phyloP scores from a whole-genome alignment of 1,140 invertebrate species.

The Nasonia giraulti region DNA sequence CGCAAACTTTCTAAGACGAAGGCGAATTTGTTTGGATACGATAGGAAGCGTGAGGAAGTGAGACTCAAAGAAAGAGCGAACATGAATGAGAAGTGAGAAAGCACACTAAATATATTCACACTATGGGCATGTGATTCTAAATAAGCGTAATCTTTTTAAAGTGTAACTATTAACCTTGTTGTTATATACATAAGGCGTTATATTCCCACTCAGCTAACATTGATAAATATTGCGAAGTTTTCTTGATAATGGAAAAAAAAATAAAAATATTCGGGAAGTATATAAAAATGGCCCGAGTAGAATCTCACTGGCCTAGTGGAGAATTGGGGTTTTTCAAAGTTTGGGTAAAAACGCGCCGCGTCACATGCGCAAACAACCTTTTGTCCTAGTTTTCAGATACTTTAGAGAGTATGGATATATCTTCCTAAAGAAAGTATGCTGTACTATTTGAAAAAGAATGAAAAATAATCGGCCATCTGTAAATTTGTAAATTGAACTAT shows the following conservation, averaged over 20 bases:
- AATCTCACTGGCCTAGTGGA: constrained; percentile 68
- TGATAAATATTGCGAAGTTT: constrained; percentile 28
- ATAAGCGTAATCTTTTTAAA: constrained; percentile 72
- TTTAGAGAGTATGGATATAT: constrained; percentile 3
- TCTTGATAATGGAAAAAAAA: constrained; percentile 54
- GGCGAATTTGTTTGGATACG: not conserved
- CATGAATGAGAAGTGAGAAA: not conserved
- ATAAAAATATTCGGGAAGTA: constrained; percentile 3
- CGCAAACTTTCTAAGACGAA: not conserved
- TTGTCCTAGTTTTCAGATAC: not conserved
- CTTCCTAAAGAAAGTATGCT: constrained; percentile 23
- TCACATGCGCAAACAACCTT: not conserved
- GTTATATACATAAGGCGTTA: constrained; percentile 75
- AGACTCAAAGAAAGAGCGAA: not conserved
- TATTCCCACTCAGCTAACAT: constrained; percentile 53
- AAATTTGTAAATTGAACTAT: constrained; percentile 43
- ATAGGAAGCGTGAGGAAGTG: not conserved
- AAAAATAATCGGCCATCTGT: constrained; percentile 21
- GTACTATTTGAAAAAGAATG: constrained; percentile 32
- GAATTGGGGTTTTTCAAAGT: constrained; percentile 32
- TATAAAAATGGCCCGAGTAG: constrained; percentile 29
- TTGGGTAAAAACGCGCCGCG: constrained; percentile 15
- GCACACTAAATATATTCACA: constrained; percentile 48
- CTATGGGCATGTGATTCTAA: constrained; percentile 68
- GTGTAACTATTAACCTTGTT: constrained; percentile 73